A percentile compares a stretch with the other conserved stretches of the same genome.
Evolutionary conservation across 2,888 invertebrate genomes (phyloP).

Genomic region (Drosophila anceps): DNA sequence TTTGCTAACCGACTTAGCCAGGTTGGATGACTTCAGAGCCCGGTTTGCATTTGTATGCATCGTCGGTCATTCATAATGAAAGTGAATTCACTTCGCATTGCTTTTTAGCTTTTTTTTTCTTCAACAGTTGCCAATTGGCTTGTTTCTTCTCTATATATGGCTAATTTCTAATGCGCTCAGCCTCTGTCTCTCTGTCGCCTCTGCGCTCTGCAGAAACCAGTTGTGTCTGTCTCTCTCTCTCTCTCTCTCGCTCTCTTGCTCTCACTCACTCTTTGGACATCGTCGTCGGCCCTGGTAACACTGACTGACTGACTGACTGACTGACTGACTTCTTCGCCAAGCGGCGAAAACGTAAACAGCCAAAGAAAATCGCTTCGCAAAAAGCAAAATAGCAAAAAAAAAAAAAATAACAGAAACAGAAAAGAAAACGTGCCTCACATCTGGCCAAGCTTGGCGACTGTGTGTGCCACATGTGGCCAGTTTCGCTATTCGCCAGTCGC

Average conservation of each 20-base stretch:
- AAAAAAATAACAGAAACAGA: neutral
- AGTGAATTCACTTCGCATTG: conserved; percentile 81
- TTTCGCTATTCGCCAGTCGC: conserved; percentile 53
- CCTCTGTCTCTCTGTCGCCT: conserved; percentile 9
- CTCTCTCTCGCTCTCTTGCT: conserved; percentile 7
- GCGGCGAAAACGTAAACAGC: conserved; percentile 57
- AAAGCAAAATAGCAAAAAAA: conserved; percentile 19
- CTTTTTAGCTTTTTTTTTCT: conserved; percentile 45
- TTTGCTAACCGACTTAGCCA: conserved; percentile 65
- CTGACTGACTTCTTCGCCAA: conserved; percentile 69
- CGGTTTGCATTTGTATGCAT: conserved; percentile 74
- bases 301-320: conserved; percentile 65
- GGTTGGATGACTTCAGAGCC: conserved; percentile 74
- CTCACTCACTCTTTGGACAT: conserved; percentile 63
- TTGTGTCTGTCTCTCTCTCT: conserved; percentile 28
- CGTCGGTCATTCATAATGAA: conserved; percentile 82
- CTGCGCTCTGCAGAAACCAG: conserved; percentile 48
- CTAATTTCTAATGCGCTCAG: conserved; percentile 73
- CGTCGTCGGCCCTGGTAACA: conserved; percentile 71
- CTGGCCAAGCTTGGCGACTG: conserved; percentile 17
- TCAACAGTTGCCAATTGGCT: conserved; percentile 32
- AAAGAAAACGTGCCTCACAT: conserved; percentile 52
- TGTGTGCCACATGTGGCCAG: conserved; percentile 63
- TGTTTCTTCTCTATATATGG: conserved; percentile 54
- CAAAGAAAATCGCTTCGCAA: conserved; percentile 55